Evolutionary conservation across 2,797 vertebrate genomes (phyloP).

Genomic region (Propithecus deckenii): DNA sequence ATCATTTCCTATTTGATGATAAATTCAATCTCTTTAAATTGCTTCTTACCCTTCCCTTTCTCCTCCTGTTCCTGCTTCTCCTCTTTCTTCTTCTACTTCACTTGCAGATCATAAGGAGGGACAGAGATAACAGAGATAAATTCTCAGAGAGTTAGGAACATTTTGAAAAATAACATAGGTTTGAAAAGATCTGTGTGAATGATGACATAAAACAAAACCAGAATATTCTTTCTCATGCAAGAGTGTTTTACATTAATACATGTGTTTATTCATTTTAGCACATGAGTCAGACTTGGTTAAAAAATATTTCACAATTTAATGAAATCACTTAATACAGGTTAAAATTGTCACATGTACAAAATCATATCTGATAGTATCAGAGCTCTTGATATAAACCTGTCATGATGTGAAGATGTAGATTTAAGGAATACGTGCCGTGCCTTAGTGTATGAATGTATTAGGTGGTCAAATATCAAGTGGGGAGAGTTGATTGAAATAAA

Average conservation of each 20-base stretch:
- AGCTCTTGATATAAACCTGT: slow-evolving; percentile 24
- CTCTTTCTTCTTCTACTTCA: not conserved
- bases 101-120: slow-evolving; percentile 6
- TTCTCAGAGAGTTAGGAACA: slow-evolving; percentile 35
- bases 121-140: slow-evolving; percentile 27
- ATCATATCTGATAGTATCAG: not conserved
- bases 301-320: slow-evolving; percentile 29
- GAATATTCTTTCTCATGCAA: slow-evolving; percentile 34
- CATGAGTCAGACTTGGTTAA: slow-evolving; percentile 15
- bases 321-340: not conserved
- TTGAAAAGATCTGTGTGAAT: slow-evolving; percentile 39
- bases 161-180: slow-evolving; percentile 50
- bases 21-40: slow-evolving; percentile 49
- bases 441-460: not conserved
- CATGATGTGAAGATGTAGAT: not conserved
- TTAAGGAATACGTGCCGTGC: not conserved
- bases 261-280: slow-evolving; percentile 38
- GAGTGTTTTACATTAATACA: slow-evolving; percentile 53
- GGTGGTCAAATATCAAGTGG: slow-evolving; percentile 46
- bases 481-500: slow-evolving; percentile 76
- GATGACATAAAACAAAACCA: slow-evolving; percentile 42
- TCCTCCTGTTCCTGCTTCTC: not conserved
- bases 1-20: slow-evolving; percentile 28
- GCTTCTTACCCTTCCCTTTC: not conserved
- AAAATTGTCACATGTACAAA: slow-evolving; percentile 29